Evolutionary conservation across 2,797 vertebrate species (phyloP), one percentile per base, ranked within the genome.

Genomic region (Anolis apletophallus): DNA sequence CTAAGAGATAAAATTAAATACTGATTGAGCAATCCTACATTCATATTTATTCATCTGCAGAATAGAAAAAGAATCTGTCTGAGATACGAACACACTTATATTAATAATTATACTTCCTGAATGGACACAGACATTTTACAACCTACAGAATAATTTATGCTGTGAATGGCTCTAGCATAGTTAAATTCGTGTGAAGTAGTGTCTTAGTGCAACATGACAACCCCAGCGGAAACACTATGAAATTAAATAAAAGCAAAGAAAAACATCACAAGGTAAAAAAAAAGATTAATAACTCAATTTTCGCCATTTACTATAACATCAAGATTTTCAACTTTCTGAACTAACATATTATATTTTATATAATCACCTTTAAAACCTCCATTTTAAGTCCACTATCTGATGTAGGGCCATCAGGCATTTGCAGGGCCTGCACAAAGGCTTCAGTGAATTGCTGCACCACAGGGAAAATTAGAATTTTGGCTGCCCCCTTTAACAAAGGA

Each of bases 371-470:
- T 52, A 99, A 96, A 80, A 99, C 98, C 79, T 99, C 99, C 99
- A 99, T 99, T 94, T 99, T 99, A 74, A 99, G 97, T 3, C 99
- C 99, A 0, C 98, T 99, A 92, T 99, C 99, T 0, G 99, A 99
- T 0, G 98, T 97, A 19, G 97, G 97, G 52, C 99, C 99, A 32
- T 99, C 98, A 4, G 98, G 98, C 95, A 99, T 98, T 94, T 99
- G 99, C 69, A 99, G 95, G 13, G 99, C 98, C 93, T 99, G 99
- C 83, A 99, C 97, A 92, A 99, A 99, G 0, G 99, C 99, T 93
- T 98, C 98, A 0, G 98, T 99, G 95, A 99, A 99, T 97, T 99
- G 99, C 95, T 99, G 98, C 89, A 99, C 98, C 94, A 99, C 98
- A 0, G 99, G 98, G 80, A 99, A 98, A 89, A 99, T 99, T 90